These are phyloP conservation scores for Hirtodrosophila trivittata DNA, from an alignment of 2,888 invertebrate species.

Conservation along the genomic window DNA sequence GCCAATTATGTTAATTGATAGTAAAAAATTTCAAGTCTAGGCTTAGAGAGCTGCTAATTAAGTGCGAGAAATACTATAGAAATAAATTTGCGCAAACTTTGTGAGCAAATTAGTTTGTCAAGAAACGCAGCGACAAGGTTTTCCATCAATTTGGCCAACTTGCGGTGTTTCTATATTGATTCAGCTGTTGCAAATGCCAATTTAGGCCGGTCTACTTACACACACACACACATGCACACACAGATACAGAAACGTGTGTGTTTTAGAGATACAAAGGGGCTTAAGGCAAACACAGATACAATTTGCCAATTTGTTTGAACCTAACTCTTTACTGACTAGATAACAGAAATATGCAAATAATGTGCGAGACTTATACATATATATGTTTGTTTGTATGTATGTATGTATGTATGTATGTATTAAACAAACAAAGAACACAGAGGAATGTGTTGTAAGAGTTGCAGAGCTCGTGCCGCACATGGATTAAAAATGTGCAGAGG, in stretches of 20 bases:
- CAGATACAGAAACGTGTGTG: conserved; percentile 1
- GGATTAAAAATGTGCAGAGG: too few relatives aligned
- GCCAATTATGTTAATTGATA: conserved; percentile 75
- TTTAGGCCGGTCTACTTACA: conserved; percentile 40
- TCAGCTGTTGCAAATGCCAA: conserved; percentile 43
- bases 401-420: too few relatives aligned
- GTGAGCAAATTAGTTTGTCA: conserved; percentile 66
- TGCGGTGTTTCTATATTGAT: conserved; percentile 50
- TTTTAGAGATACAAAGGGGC: conserved; percentile 14
- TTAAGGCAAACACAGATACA: conserved; percentile 23
- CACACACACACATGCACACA: conserved; percentile 1
- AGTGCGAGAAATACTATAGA: conserved; percentile 36
- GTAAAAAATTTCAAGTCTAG: conserved; percentile 60
- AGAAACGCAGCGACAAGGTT: conserved; percentile 53
- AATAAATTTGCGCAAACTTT: conserved; percentile 17
- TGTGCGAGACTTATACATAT: neutral
- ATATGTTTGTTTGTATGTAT: neutral
- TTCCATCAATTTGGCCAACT: conserved; percentile 32
- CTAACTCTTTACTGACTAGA: conserved; percentile 28
- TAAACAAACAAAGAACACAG: conserved; percentile 2
- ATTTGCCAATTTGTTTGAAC: conserved; percentile 52
- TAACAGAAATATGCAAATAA: conserved; percentile 57
- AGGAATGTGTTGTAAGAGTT: too few relatives aligned
- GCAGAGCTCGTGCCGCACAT: too few relatives aligned
- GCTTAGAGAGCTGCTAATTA: conserved; percentile 57